Conservation (phyloP, 1,140 invertebrate species). For the Orchestia grillus region DNA sequence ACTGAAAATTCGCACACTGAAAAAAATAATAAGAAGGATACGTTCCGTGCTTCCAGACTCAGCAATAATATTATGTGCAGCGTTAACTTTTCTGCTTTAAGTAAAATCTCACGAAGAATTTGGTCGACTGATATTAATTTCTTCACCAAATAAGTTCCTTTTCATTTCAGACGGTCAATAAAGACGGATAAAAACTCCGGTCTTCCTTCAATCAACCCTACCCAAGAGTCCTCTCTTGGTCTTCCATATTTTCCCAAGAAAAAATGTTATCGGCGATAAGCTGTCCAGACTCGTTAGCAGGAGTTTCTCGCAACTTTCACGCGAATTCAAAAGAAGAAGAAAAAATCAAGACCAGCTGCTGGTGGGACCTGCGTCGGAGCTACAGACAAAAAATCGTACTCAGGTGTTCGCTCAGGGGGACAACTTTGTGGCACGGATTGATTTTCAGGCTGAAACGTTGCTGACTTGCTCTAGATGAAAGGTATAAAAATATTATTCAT, state of each 20-base stretch:
- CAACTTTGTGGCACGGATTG: not conserved
- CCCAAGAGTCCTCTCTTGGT: not conserved
- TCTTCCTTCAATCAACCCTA: not conserved
- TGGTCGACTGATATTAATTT: not conserved
- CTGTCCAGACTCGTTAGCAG: constrained; percentile 3
- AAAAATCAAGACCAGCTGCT: not conserved
- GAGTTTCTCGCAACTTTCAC: not conserved
- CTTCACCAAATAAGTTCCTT: not conserved
- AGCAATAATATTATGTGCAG: not conserved
- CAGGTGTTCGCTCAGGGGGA: not conserved
- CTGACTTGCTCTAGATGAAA: not conserved
- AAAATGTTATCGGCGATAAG: constrained; percentile 1
- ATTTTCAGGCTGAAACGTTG: not conserved
- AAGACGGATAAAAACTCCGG: not conserved
- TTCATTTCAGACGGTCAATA: not conserved
- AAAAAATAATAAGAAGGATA: too few relatives aligned
- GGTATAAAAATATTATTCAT: too few relatives aligned
- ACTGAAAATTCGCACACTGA: too few relatives aligned
- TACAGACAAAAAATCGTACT: not conserved
- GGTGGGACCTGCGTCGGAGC: not conserved
- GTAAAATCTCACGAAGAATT: not conserved
- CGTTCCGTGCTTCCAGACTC: not conserved
- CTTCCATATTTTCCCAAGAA: not conserved
- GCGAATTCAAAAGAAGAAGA: not conserved
- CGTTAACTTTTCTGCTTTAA: not conserved